These are phyloP conservation scores for Cyanoliseus patagonus DNA, from an alignment of 2,113 vertebrate species.

Conservation along the genomic window DNA sequence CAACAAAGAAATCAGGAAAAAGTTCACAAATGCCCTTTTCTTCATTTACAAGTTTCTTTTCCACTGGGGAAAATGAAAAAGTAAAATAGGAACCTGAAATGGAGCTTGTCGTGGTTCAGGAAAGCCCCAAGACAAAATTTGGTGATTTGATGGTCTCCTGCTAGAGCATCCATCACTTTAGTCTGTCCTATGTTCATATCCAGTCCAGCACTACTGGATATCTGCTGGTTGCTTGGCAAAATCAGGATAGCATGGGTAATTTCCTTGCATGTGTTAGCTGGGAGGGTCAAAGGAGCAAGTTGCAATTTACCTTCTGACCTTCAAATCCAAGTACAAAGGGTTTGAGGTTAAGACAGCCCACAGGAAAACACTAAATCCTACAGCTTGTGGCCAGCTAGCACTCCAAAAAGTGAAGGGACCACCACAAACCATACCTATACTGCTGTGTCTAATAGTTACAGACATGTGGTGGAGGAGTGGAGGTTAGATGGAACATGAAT, in stretches of 20 bases:
- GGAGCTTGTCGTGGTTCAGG: neutral
- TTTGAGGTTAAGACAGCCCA: too few species aligned
- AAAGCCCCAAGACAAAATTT: neutral
- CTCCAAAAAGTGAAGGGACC: neutral
- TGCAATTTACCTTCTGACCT: neutral
- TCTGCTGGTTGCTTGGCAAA: neutral
- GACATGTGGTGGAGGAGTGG: neutral
- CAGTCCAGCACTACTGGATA: neutral
- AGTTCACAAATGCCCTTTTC: neutral
- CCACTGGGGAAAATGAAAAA: neutral
- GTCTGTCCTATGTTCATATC: too few species aligned
- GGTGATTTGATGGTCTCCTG: neutral
- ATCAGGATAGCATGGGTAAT: neutral
- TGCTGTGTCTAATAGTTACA: neutral
- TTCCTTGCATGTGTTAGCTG: neutral
- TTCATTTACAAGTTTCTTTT: neutral
- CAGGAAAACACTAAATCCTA: neutral
- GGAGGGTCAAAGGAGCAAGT: neutral
- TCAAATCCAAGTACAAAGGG: neutral
- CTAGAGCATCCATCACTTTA: neutral
- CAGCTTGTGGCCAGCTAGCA: neutral
- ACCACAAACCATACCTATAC: neutral
- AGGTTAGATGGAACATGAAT: neutral
- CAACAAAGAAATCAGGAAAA: neutral
- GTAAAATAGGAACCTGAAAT: neutral